Evolutionary conservation across 2,113 vertebrate species (phyloP), one percentile per base, ranked within the genome.

Genomic region (Pongo abelii): DNA sequence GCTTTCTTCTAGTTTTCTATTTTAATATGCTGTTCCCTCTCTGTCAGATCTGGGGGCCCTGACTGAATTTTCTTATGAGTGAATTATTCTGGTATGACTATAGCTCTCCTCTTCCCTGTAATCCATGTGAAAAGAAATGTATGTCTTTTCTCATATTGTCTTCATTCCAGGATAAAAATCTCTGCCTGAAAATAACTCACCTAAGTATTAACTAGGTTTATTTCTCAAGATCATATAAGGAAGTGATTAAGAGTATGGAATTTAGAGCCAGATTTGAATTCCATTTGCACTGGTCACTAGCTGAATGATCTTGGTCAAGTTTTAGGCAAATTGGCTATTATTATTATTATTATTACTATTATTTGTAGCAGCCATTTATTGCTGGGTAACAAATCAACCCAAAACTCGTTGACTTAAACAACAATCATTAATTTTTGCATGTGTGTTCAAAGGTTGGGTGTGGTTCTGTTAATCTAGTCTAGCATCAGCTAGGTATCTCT

Each of bases 81-180:
- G 22, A 22, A 40, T 50, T 50, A 57, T 27, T 55, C 79, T 78
- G 30, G 17, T 52, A 69, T 48, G 57, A 70, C 30, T 32, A 0
- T 40, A 92, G 22, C 6, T 85, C 72, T 64, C 35, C 20, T 86
- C 48, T 57, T 86, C 17, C 30, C 50, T 90, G 14, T 14, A 75
- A 64, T 46, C n/a, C 59, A 52, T 43, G 46, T 43, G 22, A 75
- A 79, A 92, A 59, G 57, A 95, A 59, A 70, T 35, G 10, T 77
- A 22, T 40, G 38, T 59, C 81, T 93, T 87, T 93, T 95, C 67
- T 95, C 35, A 40, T 77, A 35, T 93, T 64, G 11, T 93, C 74
- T 93, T 90, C 27, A 46, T 43, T 91, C 64, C 17, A 74, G 46
- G n/a, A 43, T 69, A 77, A 83, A 80, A 30, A 8, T 38, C 8